phyloP scores from a whole-genome alignment of 2,113 vertebrate species.

The Panurus biarmicus region DNA sequence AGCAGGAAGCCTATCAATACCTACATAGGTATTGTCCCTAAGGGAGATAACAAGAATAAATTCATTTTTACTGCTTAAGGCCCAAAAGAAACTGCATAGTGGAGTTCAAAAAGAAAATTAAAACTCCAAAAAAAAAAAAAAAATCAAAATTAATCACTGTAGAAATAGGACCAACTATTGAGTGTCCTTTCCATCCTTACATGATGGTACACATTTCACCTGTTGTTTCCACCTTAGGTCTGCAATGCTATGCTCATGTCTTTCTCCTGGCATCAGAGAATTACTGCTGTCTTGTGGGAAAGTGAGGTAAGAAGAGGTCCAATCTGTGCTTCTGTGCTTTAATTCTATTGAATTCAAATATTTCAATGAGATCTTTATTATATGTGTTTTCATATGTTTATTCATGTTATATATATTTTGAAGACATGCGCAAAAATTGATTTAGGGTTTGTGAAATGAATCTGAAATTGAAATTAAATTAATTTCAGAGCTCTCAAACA shows the following conservation, averaged over 20 bases:
- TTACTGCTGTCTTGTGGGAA: background rate
- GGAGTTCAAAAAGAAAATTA: background rate
- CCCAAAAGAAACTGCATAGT: background rate
- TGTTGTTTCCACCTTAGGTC: background rate
- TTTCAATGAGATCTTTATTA: background rate
- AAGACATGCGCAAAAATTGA: background rate
- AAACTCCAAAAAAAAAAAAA: background rate
- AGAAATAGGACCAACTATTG: background rate
- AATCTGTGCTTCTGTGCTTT: background rate
- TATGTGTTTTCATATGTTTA: background rate
- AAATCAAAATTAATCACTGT: background rate
- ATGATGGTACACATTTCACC: background rate
- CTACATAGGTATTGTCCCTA: background rate
- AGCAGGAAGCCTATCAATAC: constrained; percentile 25
- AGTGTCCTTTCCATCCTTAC: background rate
- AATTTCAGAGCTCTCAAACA: background rate
- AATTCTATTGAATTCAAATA: background rate
- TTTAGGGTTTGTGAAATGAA: background rate
- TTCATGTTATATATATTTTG: background rate
- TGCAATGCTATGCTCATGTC: background rate
- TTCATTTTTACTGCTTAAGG: background rate
- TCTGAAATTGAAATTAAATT: background rate
- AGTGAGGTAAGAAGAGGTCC: background rate
- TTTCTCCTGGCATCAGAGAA: background rate
- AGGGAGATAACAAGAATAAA: background rate